phyloP scores from a whole-genome alignment of 2,113 vertebrate species.

The Bufo bufo region DNA sequence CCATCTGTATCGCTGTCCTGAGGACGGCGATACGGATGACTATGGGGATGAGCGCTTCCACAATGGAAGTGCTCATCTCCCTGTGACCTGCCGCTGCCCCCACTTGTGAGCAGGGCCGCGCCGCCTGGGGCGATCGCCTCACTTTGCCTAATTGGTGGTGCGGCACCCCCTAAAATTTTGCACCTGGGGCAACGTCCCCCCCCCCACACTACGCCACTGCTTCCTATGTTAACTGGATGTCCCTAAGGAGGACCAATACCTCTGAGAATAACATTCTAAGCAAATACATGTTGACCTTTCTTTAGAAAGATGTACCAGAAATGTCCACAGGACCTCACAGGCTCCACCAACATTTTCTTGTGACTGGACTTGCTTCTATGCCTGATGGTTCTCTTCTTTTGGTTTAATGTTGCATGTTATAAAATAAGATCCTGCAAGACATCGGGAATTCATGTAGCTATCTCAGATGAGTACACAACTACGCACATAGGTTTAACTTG shows the following conservation, averaged over 20 bases:
- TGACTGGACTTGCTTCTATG: neutral
- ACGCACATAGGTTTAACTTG: constrained; percentile 4
- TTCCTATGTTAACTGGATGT: too few species aligned
- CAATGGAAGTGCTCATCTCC: too few species aligned
- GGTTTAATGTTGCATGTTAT: neutral
- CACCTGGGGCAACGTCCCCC: too few species aligned
- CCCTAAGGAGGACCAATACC: neutral
- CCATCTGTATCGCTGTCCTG: too few species aligned
- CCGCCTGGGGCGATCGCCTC: too few species aligned
- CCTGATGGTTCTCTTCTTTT: neutral
- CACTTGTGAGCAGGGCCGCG: too few species aligned
- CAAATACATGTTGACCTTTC: neutral
- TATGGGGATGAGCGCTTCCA: too few species aligned
- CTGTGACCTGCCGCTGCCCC: too few species aligned
- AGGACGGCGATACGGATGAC: too few species aligned
- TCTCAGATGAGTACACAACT: neutral
- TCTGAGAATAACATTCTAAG: neutral
- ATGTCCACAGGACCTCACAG: neutral
- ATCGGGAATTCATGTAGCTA: neutral
- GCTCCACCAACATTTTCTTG: neutral
- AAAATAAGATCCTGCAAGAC: neutral
- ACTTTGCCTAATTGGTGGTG: too few species aligned
- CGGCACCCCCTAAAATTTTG: too few species aligned
- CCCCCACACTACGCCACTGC: too few species aligned
- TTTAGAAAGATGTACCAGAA: neutral